Conservation (phyloP, 2,113 vertebrate genomes). For the Protomyctophum bolini region DNA sequence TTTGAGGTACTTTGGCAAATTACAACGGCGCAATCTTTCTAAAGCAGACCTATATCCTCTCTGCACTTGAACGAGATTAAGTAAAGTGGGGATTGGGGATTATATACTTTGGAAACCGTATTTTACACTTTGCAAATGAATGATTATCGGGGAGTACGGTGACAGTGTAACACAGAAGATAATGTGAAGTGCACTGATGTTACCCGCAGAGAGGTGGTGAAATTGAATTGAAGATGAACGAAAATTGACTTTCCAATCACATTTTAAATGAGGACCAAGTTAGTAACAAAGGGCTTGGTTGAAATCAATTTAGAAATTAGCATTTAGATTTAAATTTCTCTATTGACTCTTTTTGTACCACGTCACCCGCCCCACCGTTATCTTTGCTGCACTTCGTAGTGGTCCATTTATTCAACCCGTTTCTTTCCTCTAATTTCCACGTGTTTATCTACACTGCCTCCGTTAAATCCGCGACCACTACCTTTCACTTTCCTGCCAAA, state of each 20-base stretch:
- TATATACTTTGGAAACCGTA: neutral
- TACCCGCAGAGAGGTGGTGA: neutral
- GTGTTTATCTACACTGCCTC: conserved; percentile 7
- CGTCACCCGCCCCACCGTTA: neutral
- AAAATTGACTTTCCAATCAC: conserved; percentile 9
- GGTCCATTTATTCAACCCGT: conserved; percentile 1
- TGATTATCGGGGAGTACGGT: conserved; percentile 1
- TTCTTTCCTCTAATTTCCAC: conserved; percentile 14
- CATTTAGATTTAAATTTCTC: conserved; percentile 52
- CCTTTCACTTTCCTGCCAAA: conserved; percentile 7
- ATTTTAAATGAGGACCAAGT: conserved; percentile 4
- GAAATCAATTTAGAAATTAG: conserved; percentile 40
- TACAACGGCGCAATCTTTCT: no score
- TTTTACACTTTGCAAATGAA: conserved; percentile 5
- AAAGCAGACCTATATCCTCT: no score
- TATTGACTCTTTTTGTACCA: conserved; percentile 17
- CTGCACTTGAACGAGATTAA: neutral
- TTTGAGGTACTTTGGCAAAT: neutral
- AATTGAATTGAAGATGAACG: conserved; percentile 10
- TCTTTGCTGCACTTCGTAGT: conserved; percentile 7
- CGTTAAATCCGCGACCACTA: conserved; percentile 2
- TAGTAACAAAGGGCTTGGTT: conserved; percentile 3
- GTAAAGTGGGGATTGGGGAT: neutral
- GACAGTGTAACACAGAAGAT: neutral
- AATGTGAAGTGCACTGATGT: conserved; percentile 1